Evolutionary conservation across 2,797 vertebrate species (phyloP).

Genomic region (Notolabrus celidotus): DNA sequence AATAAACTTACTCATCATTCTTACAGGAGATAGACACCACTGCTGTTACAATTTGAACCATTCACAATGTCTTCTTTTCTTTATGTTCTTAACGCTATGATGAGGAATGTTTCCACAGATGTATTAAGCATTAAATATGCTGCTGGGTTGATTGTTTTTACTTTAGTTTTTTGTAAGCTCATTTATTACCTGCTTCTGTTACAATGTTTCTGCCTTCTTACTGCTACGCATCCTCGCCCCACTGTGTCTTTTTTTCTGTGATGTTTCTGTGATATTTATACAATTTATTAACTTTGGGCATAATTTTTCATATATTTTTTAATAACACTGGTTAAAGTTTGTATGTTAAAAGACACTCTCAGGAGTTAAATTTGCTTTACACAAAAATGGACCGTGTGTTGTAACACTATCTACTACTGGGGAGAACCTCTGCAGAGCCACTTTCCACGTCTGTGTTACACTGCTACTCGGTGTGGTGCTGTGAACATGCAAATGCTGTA

Average conservation of each 20-base stretch:
- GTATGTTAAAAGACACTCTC: slow-evolving; percentile 61
- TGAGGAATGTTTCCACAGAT: slow-evolving; percentile 46
- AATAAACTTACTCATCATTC: slow-evolving; percentile 6
- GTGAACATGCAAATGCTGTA: slow-evolving; percentile 61
- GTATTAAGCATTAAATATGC: slow-evolving; percentile 30
- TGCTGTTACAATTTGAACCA: slow-evolving; percentile 2
- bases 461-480: slow-evolving; percentile 58
- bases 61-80: slow-evolving; percentile 8
- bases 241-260: slow-evolving; percentile 45
- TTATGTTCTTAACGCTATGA: slow-evolving; percentile 21
- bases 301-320: slow-evolving; percentile 17
- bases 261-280: slow-evolving; percentile 46
- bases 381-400: slow-evolving; percentile 37
- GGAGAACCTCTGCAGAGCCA: slow-evolving; percentile 42
- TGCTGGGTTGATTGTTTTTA: slow-evolving; percentile 26
- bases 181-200: slow-evolving; percentile 28
- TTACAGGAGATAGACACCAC: slow-evolving; percentile 11
- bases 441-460: slow-evolving; percentile 61
- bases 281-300: slow-evolving; percentile 17
- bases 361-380: slow-evolving; percentile 66
- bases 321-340: slow-evolving; percentile 34
- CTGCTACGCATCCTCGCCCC: slow-evolving; percentile 19
- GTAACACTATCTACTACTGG: slow-evolving; percentile 51
- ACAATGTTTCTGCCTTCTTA: slow-evolving; percentile 19
- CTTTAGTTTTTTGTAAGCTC: slow-evolving; percentile 35